Evolutionary conservation across 1,140 invertebrate species (phyloP).

Genomic region (Paraescarpia echinospica): DNA sequence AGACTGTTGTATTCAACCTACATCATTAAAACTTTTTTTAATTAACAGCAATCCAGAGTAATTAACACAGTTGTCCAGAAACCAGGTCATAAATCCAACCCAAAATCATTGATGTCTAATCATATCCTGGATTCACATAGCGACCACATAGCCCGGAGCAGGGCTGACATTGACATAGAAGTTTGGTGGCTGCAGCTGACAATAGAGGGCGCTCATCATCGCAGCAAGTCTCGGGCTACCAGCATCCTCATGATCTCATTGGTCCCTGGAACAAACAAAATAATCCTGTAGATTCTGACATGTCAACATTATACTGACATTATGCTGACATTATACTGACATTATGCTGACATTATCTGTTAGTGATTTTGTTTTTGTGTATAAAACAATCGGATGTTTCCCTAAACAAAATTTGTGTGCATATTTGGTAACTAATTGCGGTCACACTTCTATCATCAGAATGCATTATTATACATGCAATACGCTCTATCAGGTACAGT

Average conservation of each 20-base stretch:
- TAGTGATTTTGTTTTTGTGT: background rate
- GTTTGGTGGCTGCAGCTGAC: background rate
- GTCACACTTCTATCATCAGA: too few relatives aligned
- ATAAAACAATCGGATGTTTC: constrained; percentile 22
- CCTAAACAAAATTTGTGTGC: constrained; percentile 9
- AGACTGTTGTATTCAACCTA: background rate
- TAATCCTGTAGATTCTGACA: background rate
- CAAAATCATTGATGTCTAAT: too few relatives aligned
- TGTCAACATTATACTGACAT: background rate
- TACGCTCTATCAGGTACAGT: too few relatives aligned
- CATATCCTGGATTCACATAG: background rate
- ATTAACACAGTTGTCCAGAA: background rate
- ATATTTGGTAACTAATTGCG: too few relatives aligned
- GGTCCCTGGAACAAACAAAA: constrained; percentile 57
- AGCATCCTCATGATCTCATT: constrained; percentile 68
- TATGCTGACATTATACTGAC: background rate
- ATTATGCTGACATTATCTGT: background rate
- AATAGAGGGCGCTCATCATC: background rate
- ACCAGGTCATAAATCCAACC: too few relatives aligned
- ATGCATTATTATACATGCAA: too few relatives aligned
- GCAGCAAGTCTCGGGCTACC: constrained; percentile 60
- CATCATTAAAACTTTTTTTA: background rate
- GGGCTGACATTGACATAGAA: background rate
- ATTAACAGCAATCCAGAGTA: background rate
- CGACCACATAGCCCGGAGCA: background rate